Conservation (phyloP, 2,888 invertebrate genomes). For the Strigamia crassipes region DNA sequence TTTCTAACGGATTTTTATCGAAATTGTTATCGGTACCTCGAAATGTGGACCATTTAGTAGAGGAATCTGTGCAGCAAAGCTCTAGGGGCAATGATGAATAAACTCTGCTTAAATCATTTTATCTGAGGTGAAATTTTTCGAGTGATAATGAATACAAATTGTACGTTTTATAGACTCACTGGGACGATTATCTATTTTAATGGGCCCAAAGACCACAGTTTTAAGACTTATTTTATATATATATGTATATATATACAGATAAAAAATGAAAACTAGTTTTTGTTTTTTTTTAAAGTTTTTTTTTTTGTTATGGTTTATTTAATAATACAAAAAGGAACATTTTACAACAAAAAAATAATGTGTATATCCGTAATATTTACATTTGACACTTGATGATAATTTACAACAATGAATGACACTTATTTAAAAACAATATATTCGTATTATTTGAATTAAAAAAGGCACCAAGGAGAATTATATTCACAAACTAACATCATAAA, state of each 20-base stretch:
- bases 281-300: neutral
- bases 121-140: too few relatives aligned
- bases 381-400: slow-evolving; percentile 35
- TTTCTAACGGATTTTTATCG: neutral
- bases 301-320: slow-evolving; percentile 13
- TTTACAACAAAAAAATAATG: slow-evolving; percentile 33
- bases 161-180: neutral
- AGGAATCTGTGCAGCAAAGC: too few relatives aligned
- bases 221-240: neutral
- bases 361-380: slow-evolving; percentile 24
- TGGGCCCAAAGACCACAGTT: too few relatives aligned
- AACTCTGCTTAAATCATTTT: too few relatives aligned
- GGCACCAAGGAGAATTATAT: neutral
- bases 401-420: slow-evolving; percentile 36
- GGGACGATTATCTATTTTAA: too few relatives aligned
- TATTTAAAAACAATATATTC: slow-evolving; percentile 5
- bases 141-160: neutral
- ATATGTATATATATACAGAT: too few relatives aligned
- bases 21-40: too few relatives aligned
- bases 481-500: slow-evolving; percentile 11
- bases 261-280: neutral
- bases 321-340: slow-evolving; percentile 36
- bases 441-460: neutral
- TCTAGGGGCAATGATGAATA: too few relatives aligned
- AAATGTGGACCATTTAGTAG: too few relatives aligned